Evolutionary conservation across 2,888 invertebrate genomes (phyloP), one percentile per base, ranked within the genome.

Genomic region (Ligdia adustata): DNA sequence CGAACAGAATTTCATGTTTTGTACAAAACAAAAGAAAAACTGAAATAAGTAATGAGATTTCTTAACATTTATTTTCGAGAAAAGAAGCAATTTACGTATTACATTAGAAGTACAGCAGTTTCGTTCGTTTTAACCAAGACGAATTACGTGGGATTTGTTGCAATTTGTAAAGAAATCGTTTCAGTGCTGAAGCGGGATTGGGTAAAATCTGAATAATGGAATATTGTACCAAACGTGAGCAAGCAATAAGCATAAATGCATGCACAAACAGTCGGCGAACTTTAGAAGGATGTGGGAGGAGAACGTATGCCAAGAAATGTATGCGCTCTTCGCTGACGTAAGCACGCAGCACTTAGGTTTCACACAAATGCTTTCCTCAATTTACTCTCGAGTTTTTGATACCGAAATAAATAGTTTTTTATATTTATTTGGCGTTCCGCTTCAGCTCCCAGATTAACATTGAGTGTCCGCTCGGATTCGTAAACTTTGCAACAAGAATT

Each of bases 201-300:
- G 32, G 27, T 37, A 31, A 42, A 38, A 46, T 37, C 29, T 44
- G 37, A 24, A 50, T 50, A 45, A 26, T 37, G 12, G 24, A 39
- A 43, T 38, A 27, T 22, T 20, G 9, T 41, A 28, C 27, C 31
- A 32, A 27, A 40, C 27, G 43, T 40, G 37, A 40, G 31, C 26
- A 38, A 40, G 31, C 26, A 41, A 54, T 50, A 33, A 46, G 33
- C 44, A 47, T 54, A 47, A 38, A 50, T 50, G 37, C 40, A 50
- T 50, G 22, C 22, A n/a, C 15, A 44, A 54, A 18, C 18, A 34
- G 31, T 26, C 28, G 16, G 12, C 13, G 16, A 37, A 27, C 27
- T 37, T 9, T 24, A 9, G 4, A 13, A 7, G 9, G 9, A 16
- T 15, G 14, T 15, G 4, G 4, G 11, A 11, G 22, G n/a, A 9